Conservation (phyloP, 2,113 vertebrate species). For the Vidua macroura region DNA sequence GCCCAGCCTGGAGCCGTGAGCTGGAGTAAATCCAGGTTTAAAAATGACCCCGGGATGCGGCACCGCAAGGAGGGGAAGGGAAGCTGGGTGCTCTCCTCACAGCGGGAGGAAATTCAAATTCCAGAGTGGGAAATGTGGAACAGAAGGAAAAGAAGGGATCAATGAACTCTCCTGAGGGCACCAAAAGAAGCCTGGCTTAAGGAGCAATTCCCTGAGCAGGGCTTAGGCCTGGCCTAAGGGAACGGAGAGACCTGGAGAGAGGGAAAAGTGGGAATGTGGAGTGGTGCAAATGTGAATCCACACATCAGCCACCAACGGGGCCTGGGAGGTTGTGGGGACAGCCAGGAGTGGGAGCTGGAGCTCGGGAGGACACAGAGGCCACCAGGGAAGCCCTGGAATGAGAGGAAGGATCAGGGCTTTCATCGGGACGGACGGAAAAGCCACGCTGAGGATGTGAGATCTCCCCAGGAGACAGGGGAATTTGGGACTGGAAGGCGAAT, state of each 20-base stretch:
- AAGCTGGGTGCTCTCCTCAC: background rate
- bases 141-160: background rate
- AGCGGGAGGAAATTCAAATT: background rate
- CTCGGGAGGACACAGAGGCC: background rate
- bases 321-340: background rate
- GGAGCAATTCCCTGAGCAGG: background rate
- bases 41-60: background rate
- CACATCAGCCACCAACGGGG: background rate
- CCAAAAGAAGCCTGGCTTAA: background rate
- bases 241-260: rapidly evolving
- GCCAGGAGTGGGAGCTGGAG: background rate
- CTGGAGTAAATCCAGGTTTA: background rate
- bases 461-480: rapidly evolving
- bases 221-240: background rate
- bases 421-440: rapidly evolving
- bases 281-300: background rate
- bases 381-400: background rate
- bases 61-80: background rate
- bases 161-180: background rate
- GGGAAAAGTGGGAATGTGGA: background rate
- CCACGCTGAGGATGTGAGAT: background rate
- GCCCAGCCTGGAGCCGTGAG: background rate
- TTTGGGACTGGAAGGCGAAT: background rate
- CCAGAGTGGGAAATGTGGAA: background rate
- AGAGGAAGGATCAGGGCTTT: background rate